Evolutionary conservation across 2,888 invertebrate genomes (phyloP).

Genomic region (Sussaba pulchella): DNA sequence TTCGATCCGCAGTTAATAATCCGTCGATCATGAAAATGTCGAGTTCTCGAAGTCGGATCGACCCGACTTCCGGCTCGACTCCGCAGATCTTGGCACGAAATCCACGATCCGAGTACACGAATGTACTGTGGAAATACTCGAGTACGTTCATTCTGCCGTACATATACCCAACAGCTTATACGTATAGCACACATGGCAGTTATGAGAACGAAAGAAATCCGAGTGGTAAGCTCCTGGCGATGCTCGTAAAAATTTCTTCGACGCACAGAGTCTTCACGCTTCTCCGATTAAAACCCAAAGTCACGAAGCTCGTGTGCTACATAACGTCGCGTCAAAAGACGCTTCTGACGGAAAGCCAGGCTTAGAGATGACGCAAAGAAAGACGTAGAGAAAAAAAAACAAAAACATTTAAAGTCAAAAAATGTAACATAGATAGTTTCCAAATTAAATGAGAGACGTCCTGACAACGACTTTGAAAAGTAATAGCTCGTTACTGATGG

Average conservation of each 20-base stretch:
- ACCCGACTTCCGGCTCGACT: background rate
- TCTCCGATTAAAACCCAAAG: conserved; percentile 53
- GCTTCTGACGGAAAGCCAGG: too few relatives aligned
- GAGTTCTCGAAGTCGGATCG: background rate
- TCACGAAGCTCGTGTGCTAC: conserved; percentile 27
- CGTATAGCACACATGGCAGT: background rate
- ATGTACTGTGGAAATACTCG: conserved; percentile 38
- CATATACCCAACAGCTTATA: background rate
- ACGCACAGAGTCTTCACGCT: conserved; percentile 24
- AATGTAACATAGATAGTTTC: too few relatives aligned
- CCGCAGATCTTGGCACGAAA: conserved; percentile 14
- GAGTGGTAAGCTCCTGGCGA: conserved; percentile 21
- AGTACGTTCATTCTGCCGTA: background rate
- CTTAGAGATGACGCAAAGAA: background rate
- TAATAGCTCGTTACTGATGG: too few relatives aligned
- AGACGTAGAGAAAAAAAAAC: conserved; percentile 1
- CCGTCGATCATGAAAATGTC: conserved; percentile 35
- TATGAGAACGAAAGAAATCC: conserved; percentile 11
- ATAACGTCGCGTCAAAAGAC: background rate
- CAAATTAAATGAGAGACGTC: too few relatives aligned
- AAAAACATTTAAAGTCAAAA: too few relatives aligned
- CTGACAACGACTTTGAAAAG: too few relatives aligned
- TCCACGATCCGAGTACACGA: conserved; percentile 12
- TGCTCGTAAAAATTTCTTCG: conserved; percentile 34
- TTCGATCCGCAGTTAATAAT: too few relatives aligned